phyloP scores from a whole-genome alignment of 2,797 vertebrate species.

The Premnoplex brunnescens region DNA sequence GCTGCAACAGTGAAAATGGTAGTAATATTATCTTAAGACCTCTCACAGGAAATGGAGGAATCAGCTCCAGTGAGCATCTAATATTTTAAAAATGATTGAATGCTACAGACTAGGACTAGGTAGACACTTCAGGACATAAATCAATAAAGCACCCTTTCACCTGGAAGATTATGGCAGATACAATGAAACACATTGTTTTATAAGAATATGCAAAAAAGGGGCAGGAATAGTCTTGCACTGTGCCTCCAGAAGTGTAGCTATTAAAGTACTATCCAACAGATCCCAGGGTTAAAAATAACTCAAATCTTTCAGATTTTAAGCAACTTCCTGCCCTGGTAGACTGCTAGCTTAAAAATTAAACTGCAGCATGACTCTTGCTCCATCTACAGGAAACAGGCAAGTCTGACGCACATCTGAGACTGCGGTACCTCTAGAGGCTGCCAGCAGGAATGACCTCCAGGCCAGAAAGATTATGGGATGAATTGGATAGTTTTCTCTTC shows the following conservation, averaged over 20 bases:
- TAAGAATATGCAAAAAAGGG: neutral
- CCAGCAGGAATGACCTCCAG: neutral
- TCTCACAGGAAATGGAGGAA: neutral
- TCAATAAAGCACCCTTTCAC: neutral
- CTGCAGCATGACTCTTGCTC: slow-evolving; percentile 40
- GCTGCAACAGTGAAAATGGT: neutral
- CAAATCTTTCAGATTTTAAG: neutral
- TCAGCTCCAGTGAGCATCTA: neutral
- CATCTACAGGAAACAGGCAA: slow-evolving; percentile 38
- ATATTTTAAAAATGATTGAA: neutral
- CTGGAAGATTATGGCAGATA: neutral
- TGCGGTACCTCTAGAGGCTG: neutral
- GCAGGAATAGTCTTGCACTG: neutral
- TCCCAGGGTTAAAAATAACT: slow-evolving; percentile 11
- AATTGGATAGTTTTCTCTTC: neutral
- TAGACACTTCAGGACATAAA: neutral
- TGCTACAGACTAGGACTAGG: neutral
- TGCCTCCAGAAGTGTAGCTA: neutral
- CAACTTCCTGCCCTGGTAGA: neutral
- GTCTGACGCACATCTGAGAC: neutral
- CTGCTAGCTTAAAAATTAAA: neutral
- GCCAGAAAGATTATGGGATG: neutral
- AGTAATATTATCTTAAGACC: neutral
- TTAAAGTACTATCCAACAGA: neutral
- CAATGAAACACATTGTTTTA: neutral